Base-by-base conservation (phyloP, 2,797 vertebrate species). In the Todus mexicanus region DNA sequence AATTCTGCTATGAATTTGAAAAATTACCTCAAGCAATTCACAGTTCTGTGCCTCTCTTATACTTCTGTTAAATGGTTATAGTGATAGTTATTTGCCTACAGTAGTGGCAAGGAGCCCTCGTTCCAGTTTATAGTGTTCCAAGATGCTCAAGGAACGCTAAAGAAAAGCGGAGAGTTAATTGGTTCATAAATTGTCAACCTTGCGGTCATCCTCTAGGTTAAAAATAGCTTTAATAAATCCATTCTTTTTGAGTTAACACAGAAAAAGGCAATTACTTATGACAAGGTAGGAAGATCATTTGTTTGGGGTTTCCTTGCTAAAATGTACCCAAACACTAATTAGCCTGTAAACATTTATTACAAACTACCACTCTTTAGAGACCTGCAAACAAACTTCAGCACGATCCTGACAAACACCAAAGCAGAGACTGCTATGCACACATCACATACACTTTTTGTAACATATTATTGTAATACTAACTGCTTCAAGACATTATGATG, bases 91-190 rank as follows among this genome's bases (percentile, higher is more conserved):
- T 9, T 59, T 92, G 47, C 43, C 82, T 93, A 59, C 16, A 66
- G 50, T 33, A 81, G 51, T 13, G 29, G 42, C 66, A 93, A 77
- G 78, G 54, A 87, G 35, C 23, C 25, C 72, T 77, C 0, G 0
- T 84, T 94, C 27, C 26, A 59, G 43, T 89, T 91, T 89, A 72
- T 25, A 45, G 37, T 40, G 61, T 63, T 93, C 79, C 1, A 3
- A 93, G 65, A 93, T 72, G 84, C 35, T 84, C 76, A 83, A 57
- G 40, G 56, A 93, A 45, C 7, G 40, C 38, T 87, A 69, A 45
- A 82, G 88, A 91, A 79, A 86, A 87, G 65, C 18, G 27, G 33
- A 82, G 27, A 96, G 43, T 70, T 95, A 94, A 93, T 90, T 93
- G 59, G 47, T 89, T 89, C 72, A 90, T 92, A 94, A 93, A 80